Base-by-base conservation (phyloP, 2,113 vertebrate species). In the Anseranas semipalmata region DNA sequence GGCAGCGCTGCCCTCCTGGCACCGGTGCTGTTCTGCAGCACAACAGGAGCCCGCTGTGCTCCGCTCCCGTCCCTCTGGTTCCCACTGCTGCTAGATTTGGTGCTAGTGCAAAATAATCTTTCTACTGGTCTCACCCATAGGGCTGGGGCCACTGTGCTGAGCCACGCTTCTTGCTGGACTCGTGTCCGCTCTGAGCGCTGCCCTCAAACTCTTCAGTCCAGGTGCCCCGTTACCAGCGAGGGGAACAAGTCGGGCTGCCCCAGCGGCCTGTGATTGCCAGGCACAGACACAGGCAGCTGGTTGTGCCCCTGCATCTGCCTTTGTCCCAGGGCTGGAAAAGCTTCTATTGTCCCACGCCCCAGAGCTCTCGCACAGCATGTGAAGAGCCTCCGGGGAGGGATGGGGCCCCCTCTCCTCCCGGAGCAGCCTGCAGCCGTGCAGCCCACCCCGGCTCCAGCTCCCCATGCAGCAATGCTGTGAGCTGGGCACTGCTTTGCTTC, bases 91-190 rank as follows among this genome's bases (percentile, higher is more conserved):
- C 45, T 46, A 41, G 32, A 58, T 62, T 27, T 0, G 33, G 9
- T 17, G 72, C 82, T 81, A 21, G 6, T 30, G 25, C 0, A 1
- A 50, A 50, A 60, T 56, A 20, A 25, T n/a, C 14, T 90, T 65
- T 19, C 22, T 63, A 4, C 5, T 1, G 0, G 4, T 21, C 41
- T 86, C 80, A 1, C 7, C 0, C 2, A 30, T 17, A 9, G 75
- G 45, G 78, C 39, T 41, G 25, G 15, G 67, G 68, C 13, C 0
- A 0, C 41, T 12, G 63, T 5, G 62, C 67, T 4, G 4, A 82
- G 71, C 60, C 21, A 0, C 0, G 0, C 45, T 65, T 13, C 50
- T 24, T 27, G 0, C 58, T 43, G 53, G 53, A 15, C 27, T 55
- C 53, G 0, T 35, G 58, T 24, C 58, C 27, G 12, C 59, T 35